A percentile compares a stretch with the other conserved stretches of the same genome.
phyloP scores from a whole-genome alignment of 2,113 vertebrate genomes.

The Carassius gibelio region DNA sequence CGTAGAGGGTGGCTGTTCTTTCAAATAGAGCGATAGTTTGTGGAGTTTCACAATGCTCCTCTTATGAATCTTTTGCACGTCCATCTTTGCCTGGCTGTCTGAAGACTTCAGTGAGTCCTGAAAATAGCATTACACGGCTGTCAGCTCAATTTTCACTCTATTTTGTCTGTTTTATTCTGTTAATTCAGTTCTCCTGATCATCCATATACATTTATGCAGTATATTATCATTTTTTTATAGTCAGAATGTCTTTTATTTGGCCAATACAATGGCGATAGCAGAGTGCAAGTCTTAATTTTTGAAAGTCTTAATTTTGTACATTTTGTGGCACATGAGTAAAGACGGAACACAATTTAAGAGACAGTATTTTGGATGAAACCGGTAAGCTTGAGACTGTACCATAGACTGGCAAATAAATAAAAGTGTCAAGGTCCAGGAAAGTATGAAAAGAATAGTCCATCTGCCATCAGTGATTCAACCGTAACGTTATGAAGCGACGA shows the following conservation, averaged over 20 bases:
- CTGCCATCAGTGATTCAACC: too few species aligned
- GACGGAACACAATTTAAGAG: too few species aligned
- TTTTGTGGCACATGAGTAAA: too few species aligned
- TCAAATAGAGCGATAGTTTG: constrained; percentile 37
- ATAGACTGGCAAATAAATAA: too few species aligned
- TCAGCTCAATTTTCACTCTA: constrained; percentile 46
- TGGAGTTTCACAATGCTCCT: constrained; percentile 7
- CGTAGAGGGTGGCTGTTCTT: constrained; percentile 41
- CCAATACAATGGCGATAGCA: constrained; percentile 11
- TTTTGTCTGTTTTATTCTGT: constrained; percentile 24
- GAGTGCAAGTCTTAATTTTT: background rate
- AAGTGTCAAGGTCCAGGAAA: too few species aligned
- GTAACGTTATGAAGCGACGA: too few species aligned
- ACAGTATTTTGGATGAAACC: too few species aligned
- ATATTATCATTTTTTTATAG: constrained; percentile 9
- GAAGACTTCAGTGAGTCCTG: constrained; percentile 22
- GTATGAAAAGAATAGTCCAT: too few species aligned
- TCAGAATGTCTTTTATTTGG: constrained; percentile 1
- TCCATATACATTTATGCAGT: background rate
- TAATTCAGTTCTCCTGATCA: constrained; percentile 28
- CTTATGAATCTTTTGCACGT: constrained; percentile 46
- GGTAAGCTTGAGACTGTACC: too few species aligned
- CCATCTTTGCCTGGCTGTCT: constrained; percentile 24
- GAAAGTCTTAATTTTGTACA: too few species aligned
- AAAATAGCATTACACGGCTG: constrained; percentile 40